Conservation (phyloP, 2,888 invertebrate species). For the Labia minor region DNA sequence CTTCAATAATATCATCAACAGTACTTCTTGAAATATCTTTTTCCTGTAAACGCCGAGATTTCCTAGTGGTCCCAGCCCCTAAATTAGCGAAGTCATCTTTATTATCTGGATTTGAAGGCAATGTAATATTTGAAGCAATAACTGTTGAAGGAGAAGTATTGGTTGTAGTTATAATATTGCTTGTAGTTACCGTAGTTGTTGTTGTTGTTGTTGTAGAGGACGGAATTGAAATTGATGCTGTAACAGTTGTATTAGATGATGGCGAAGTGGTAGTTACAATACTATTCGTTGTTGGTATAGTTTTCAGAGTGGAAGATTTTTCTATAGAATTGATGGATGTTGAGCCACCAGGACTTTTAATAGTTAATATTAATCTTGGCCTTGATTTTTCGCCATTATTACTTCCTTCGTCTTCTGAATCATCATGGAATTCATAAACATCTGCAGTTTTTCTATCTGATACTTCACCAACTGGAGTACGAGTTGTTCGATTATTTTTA, state of each 20-base stretch:
- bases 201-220: background rate
- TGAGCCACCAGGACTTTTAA: constrained; percentile 46
- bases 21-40: constrained; percentile 53
- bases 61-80: background rate
- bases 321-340: background rate
- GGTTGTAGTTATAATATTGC: too few relatives aligned
- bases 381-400: constrained; percentile 45
- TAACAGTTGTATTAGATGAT: background rate
- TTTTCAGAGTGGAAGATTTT: background rate
- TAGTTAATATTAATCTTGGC: constrained; percentile 68
- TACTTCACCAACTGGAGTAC: constrained; percentile 32
- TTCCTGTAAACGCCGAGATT: constrained; percentile 26
- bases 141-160: too few relatives aligned
- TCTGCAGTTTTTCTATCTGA: constrained; percentile 45
- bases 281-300: background rate
- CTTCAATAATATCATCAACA: constrained; percentile 81
- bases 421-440: constrained; percentile 84
- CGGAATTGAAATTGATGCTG: background rate
- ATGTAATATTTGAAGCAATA: background rate
- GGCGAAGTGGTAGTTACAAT: background rate
- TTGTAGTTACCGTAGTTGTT: constrained; percentile 16
- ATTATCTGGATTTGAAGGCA: background rate
- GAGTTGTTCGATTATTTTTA: constrained; percentile 34
- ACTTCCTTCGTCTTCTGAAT: constrained; percentile 65
- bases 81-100: background rate